Evolutionary conservation across 2,888 invertebrate genomes (phyloP), one percentile per base, ranked within the genome.

Genomic region (Drosophila tanythrix): DNA sequence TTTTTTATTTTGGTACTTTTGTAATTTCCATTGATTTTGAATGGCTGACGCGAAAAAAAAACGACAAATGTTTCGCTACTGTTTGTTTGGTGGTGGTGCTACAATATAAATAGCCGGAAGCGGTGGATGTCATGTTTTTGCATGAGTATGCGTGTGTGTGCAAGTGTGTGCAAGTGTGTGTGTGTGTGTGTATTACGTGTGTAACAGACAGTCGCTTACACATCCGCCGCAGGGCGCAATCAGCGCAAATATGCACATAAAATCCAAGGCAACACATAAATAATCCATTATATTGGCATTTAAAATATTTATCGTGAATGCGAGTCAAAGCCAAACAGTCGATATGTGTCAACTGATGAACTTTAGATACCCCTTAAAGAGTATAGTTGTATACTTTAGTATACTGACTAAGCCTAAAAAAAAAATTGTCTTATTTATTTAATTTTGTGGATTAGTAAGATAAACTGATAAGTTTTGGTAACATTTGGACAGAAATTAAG

Each of bases 31-130:
- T 74, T 74, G 73, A 61, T 67, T 70, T 70, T 60, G n/a, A 25
- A 27, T 11, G 36, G 40, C n/a, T 35, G 51, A 40, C 21, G 33
- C 36, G 40, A n/a, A 40, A n/a, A 35, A n/a, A 50, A 35, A 43
- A 46, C 53, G 33, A 7, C 36, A 57, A 59, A 10, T 33, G 36
- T 57, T 57, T 65, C 25, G 31, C 13, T 51, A 51, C 38, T 27
- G 10, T 46, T 43, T 46, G 61, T 55, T 72, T 68, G 56, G 18
- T 62, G 76, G 61, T 60, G 67, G 61, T 63, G 50, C 51, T 62
- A 52, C 51, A 67, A 38, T 57, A 68, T 76, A 66, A 81, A 79
- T 69, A 66, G 61, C 71, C 83, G 84, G 86, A 85, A 83, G 83
- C 66, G 70, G 71, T 68, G 40, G 74, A 40, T 43, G 55, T 7